Base-by-base conservation (phyloP, 2,888 invertebrate species). In the Escarpia spicata region DNA sequence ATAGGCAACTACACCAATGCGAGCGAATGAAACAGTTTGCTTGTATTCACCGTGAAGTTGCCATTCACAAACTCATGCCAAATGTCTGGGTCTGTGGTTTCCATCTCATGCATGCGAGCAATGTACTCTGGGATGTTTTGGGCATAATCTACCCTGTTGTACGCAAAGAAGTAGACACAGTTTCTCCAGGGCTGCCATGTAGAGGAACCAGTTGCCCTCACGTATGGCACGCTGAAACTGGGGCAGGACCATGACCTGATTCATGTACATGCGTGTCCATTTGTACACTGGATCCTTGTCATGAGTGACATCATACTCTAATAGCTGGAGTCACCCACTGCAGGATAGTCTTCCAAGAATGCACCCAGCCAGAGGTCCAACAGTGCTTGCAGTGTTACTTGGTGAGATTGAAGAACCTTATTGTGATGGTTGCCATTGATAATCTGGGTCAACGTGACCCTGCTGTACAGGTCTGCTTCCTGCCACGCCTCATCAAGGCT, bases 101-200 rank as follows among this genome's bases (percentile, higher is more conserved):
- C 10, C 52, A 9, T 12, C 9, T 12, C 10, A 31, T 93, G 52
- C 92, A 92, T 92, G 91, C 91, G 58, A 52, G 92, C 91, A n/a
- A 93, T 52, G 92, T 92, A 93, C 52, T 93, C 92, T 52, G 91
- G 92, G 60, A 92, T 91, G 92, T 92, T 91, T 52, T 92, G 91
- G 37, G 92, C 91, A 92, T 92, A 92, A 37, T 92, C 91, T 31
- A 91, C 52, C 58, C 91, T 91, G 60, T 58, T 91, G 37, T 92
- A 91, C 0, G 43, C 91, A 37, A 91, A 91, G 90, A 92, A 92
- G 92, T 92, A 91, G 31, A 75, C 52, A 92, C 91, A 92, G 52
- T 58, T 91, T 92, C 45, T 92, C 92, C 91, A 92, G 90, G 37
- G 92, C 37, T 37, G 44, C 91, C 91, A 92, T 44, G 91, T 92